Base-by-base conservation (phyloP, 2,797 vertebrate species). In the Pagetopsis macropterus region DNA sequence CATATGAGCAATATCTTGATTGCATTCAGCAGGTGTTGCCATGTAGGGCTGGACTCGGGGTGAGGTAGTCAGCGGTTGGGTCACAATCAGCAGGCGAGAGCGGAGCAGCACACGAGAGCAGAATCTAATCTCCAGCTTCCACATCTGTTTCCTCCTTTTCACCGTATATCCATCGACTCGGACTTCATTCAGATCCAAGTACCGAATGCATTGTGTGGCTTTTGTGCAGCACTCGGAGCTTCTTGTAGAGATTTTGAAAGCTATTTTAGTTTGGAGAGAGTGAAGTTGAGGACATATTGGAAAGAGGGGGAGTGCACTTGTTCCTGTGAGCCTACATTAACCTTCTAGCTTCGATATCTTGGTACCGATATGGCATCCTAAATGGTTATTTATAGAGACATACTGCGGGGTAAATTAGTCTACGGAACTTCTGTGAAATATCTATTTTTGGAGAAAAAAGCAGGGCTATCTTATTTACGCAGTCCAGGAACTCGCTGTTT, bases 121-220 rank as follows among this genome's bases (percentile, higher is more conserved):
- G 87, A 71, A 86, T 90, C 89, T 92, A 90, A 92, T 93, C 91
- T 89, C 31, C 67, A 72, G 83, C 86, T 88, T 91, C 90, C 90
- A 87, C 91, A 92, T 92, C 89, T 90, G 90, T 92, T 94, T 93
- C 91, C 89, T 92, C 65, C 89, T 77, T 92, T 92, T 89, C 83
- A 88, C 75, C 43, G 49, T 58, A 48, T 46, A 56, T 71, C 71
- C 81, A 82, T 63, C 43, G 62, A 88, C 54, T 77, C 74, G 2
- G 62, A 58, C 79, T 76, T 85, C 76, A 82, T 89, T 91, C 83
- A 84, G 50, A 67, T 74, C 57, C 73, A 23, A 37, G 33, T 37
- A 44, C 71, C 43, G 31, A 14, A 43, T 13, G 51, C 72, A 78
- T 88, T 91, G 84, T 84, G 88, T 79, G 37, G 33, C 0, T 3